Percentiles rank a stretch among this genome's conserved stretches.
These are phyloP conservation scores for Syngnathus floridae DNA, from an alignment of 2,113 vertebrate genomes.

Conservation along the genomic window DNA sequence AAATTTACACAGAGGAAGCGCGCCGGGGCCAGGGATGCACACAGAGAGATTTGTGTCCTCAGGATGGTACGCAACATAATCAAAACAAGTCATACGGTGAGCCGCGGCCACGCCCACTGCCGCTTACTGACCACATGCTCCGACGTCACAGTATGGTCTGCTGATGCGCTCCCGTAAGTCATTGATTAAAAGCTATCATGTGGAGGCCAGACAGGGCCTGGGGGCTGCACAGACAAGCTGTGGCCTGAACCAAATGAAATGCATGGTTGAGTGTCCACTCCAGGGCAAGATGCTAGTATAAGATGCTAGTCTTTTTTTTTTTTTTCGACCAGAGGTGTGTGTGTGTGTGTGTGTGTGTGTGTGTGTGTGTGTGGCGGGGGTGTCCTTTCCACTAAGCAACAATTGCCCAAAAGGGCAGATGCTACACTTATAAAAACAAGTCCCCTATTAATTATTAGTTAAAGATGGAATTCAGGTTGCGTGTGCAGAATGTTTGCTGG, in stretches of 20 bases:
- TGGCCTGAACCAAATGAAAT: constrained; percentile 73
- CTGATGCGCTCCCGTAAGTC: constrained; percentile 40
- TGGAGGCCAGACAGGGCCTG: constrained; percentile 65
- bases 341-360: neutral
- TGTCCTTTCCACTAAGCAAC: constrained; percentile 52
- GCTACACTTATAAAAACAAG: constrained; percentile 35
- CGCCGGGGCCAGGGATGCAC: constrained; percentile 19
- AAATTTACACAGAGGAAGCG: constrained; percentile 44
- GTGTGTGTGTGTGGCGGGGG: neutral
- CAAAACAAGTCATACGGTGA: neutral
- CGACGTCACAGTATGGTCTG: constrained; percentile 31
- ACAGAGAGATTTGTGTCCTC: constrained; percentile 4
- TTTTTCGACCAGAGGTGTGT: constrained; percentile 17
- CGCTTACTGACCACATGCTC: constrained; percentile 30
- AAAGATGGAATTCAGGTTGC: neutral
- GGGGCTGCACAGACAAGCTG: constrained; percentile 59
- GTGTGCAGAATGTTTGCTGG: neutral
- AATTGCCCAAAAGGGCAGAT: constrained; percentile 46
- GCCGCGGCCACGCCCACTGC: neutral
- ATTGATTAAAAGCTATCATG: constrained; percentile 61
- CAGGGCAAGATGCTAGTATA: constrained; percentile 35
- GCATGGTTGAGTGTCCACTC: constrained; percentile 53
- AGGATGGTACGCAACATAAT: neutral
- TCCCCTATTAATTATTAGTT: neutral
- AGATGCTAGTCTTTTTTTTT: no score